Conservation (phyloP, 1,140 invertebrate genomes). For the Agraylea sexmaculata region DNA sequence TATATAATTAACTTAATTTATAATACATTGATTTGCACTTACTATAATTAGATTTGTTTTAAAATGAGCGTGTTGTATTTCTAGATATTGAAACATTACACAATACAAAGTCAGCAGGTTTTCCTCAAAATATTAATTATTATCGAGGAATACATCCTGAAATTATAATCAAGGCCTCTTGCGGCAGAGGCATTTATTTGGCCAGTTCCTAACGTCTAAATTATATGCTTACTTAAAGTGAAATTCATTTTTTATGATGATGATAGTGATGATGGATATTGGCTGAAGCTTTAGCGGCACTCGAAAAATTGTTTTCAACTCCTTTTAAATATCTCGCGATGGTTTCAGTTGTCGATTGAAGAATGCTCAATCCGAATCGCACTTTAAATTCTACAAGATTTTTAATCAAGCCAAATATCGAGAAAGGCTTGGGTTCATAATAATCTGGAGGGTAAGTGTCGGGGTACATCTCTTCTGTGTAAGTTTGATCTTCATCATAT, state of each 20-base stretch:
- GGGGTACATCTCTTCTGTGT: background rate
- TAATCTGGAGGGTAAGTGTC: constrained; percentile 16
- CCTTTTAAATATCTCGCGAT: constrained; percentile 33
- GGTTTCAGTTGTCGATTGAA: constrained; percentile 35
- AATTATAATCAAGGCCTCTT: constrained; percentile 11
- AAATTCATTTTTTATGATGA: constrained; percentile 1
- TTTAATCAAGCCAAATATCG: constrained; percentile 34
- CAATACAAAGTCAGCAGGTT: constrained; percentile 20
- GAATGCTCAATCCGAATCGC: constrained; percentile 33
- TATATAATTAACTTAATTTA: background rate
- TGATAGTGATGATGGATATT: constrained; percentile 2
- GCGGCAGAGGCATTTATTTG: background rate
- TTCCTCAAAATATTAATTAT: constrained; percentile 14
- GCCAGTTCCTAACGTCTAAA: constrained; percentile 3
- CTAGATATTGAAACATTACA: constrained; percentile 2
- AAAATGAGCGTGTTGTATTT: background rate
- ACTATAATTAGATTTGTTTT: background rate
- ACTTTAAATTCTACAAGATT: constrained; percentile 37
- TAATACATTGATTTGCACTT: too few relatives aligned
- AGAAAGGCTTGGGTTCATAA: constrained; percentile 14
- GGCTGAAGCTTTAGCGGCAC: constrained; percentile 25
- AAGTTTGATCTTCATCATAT: background rate
- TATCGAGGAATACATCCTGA: constrained; percentile 21
- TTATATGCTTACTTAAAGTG: background rate
- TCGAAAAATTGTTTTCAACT: constrained; percentile 28